Conservation (phyloP, 2,888 invertebrate species). For the Eubasilissa splendida region DNA sequence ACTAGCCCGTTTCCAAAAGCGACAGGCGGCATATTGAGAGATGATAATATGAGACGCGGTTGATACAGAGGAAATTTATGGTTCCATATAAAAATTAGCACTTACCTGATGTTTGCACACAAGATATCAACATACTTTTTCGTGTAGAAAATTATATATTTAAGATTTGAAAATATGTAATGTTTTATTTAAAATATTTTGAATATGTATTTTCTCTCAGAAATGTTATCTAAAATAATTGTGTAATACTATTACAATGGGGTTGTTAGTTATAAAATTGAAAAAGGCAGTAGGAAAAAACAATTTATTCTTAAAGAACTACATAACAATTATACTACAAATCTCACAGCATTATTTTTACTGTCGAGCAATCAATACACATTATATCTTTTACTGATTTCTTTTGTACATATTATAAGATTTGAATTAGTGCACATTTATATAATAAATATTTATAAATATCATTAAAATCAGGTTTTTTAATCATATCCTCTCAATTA, state of each 20-base stretch:
- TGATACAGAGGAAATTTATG: neutral
- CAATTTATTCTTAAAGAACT: constrained; percentile 48
- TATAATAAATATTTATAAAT: constrained; percentile 13
- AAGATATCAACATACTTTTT: neutral
- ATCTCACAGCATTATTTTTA: neutral
- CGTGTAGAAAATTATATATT: neutral
- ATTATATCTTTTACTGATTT: constrained; percentile 2
- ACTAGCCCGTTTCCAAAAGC: constrained; percentile 57
- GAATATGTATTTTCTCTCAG: neutral
- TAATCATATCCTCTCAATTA: too few relatives aligned
- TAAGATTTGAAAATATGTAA: neutral
- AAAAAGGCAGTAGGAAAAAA: constrained; percentile 40
- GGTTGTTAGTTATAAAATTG: neutral
- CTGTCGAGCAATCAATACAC: neutral
- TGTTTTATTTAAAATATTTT: neutral
- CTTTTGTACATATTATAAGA: neutral
- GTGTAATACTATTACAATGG: neutral
- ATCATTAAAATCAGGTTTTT: neutral
- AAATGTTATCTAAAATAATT: neutral
- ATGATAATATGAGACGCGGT: constrained; percentile 48
- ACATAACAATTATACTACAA: constrained; percentile 48
- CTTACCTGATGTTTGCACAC: neutral
- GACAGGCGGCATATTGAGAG: constrained; percentile 55
- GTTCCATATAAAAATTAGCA: too few relatives aligned
- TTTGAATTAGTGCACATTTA: too few relatives aligned